Conservation (phyloP, 2,797 vertebrate genomes). For the Todus mexicanus region DNA sequence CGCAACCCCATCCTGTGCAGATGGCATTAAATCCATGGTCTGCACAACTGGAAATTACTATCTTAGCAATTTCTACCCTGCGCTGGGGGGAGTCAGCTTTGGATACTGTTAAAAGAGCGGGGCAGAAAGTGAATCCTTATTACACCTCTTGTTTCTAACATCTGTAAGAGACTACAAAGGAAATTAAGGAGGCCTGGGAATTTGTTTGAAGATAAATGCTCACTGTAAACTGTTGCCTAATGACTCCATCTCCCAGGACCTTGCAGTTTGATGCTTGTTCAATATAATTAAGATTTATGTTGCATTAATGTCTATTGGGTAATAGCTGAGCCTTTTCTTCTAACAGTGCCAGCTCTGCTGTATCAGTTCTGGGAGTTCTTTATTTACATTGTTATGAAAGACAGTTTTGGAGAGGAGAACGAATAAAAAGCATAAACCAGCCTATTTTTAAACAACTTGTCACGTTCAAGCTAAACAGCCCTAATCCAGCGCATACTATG, state of each 20-base stretch:
- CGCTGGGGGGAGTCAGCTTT: neutral
- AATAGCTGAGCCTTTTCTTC: neutral
- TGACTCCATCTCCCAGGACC: neutral
- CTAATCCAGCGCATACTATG: neutral
- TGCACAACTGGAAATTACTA: neutral
- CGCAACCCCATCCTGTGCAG: neutral
- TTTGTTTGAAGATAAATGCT: slow-evolving; percentile 10
- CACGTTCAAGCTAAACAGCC: neutral
- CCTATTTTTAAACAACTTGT: slow-evolving; percentile 22
- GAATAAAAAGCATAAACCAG: neutral
- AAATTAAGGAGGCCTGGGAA: neutral
- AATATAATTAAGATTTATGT: slow-evolving; percentile 56
- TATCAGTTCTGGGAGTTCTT: slow-evolving; percentile 22
- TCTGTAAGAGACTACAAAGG: neutral
- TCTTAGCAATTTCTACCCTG: neutral
- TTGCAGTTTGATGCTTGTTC: neutral
- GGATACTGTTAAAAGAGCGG: neutral
- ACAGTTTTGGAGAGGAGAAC: neutral
- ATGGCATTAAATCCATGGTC: neutral
- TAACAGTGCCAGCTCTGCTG: neutral
- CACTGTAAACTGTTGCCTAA: slow-evolving; percentile 17
- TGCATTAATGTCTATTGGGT: slow-evolving; percentile 30
- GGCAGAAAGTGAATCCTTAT: neutral
- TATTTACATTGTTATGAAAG: slow-evolving; percentile 36
- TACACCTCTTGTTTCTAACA: neutral